Evolutionary conservation across 2,113 vertebrate genomes (phyloP).

Genomic region (Eptesicus fuscus): DNA sequence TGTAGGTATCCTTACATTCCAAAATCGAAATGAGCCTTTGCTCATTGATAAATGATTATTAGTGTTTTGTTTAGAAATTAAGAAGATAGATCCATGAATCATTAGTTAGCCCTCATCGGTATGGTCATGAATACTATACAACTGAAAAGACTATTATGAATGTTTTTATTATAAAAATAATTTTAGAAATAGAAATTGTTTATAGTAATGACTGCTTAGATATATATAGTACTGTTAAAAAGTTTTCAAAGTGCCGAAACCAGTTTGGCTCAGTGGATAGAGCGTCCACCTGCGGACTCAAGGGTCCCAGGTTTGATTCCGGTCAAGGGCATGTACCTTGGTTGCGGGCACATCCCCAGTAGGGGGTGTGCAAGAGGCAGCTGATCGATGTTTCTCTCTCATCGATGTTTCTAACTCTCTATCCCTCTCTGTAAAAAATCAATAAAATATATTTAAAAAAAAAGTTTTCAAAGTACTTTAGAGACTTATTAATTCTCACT

Average conservation of each 20-base stretch:
- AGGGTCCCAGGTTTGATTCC: too few relatives aligned
- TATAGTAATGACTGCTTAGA: neutral
- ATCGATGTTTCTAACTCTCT: too few relatives aligned
- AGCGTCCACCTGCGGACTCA: too few relatives aligned
- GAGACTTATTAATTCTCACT: neutral
- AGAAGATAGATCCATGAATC: neutral
- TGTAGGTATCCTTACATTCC: neutral
- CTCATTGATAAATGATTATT: too few relatives aligned
- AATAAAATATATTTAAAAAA: too few relatives aligned
- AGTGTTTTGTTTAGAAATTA: slow-evolving; percentile 26
- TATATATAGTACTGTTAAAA: slow-evolving; percentile 32
- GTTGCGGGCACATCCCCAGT: too few relatives aligned
- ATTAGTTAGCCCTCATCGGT: neutral
- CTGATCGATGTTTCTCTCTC: too few relatives aligned
- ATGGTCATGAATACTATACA: neutral
- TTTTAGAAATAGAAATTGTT: slow-evolving; percentile 1
- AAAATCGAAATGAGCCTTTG: slow-evolving; percentile 6
- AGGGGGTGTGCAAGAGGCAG: too few relatives aligned
- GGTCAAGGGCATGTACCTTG: too few relatives aligned
- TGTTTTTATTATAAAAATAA: slow-evolving; percentile 43
- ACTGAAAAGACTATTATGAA: neutral
- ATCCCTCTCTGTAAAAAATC: too few relatives aligned
- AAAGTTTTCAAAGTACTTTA: slow-evolving; percentile 39
- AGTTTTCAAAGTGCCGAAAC: slow-evolving; percentile 31
- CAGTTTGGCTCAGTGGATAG: too few relatives aligned